Evolutionary conservation across 1,140 invertebrate species (phyloP), one percentile per base, ranked within the genome.

Genomic region (Cylas formicarius): DNA sequence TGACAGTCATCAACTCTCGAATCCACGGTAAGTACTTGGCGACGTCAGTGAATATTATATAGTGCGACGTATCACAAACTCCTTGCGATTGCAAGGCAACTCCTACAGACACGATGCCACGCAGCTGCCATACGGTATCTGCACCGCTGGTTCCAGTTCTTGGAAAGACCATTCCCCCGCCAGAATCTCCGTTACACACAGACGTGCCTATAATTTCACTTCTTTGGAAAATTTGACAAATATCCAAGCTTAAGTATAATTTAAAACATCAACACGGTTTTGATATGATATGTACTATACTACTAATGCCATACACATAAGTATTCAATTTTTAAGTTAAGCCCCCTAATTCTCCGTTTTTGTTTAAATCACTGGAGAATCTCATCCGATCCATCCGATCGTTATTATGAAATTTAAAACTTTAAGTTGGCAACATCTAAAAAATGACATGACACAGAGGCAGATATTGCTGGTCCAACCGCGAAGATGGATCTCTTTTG

Each of bases 181-280:
- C 76, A 45, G 74, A 77, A 51, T 79, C 76, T 2, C 76, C 76
- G 50, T 77, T 77, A 18, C 74, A 73, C 3, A 72, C 73, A 36
- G 71, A 72, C 4, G 69, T 70, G 33, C 67, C 75, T 77, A 59
- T 52, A 57, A 56, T 9, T 46, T 34, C 19, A n/a, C n/a, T n/a
- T n/a, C n/a, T n/a, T n/a, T 32, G 31, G n/a, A 8, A 13, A 13
- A 13, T n/a, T n/a, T 26, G 11, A 26, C 8, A 26, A n/a, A 8
- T 26, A 26, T 8, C n/a, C 8, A 26, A 8, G 8, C 24, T 8
- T 26, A n/a, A 26, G 11, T 8, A 26, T 8, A 8, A 8, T 26
- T 26, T 26, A 26, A n/a, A 26, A 26, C n/a, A 26, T 26, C n/a
- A 26, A 26, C 24, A 26, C n/a, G 24, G 8, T 8, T 8, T 8